Evolutionary conservation across 2,113 vertebrate species (phyloP).

Genomic region (Phrynosoma blainvillii): DNA sequence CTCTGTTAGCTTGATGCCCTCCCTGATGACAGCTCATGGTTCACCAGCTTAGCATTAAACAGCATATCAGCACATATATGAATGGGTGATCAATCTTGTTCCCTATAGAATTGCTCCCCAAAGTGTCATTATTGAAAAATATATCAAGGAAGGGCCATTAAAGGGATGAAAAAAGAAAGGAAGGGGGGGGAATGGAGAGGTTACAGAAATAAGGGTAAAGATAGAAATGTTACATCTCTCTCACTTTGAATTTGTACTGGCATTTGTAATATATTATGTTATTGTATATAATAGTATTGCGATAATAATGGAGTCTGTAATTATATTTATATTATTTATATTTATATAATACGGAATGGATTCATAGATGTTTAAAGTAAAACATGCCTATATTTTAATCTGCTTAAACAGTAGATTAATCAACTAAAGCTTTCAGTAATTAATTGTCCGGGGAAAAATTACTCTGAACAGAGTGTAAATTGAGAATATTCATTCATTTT

Average conservation of each 20-base stretch:
- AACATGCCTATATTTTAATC: not conserved
- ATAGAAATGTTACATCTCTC: not conserved
- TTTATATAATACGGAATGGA: not conserved
- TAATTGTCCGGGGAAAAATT: not conserved
- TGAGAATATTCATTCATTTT: too few species aligned
- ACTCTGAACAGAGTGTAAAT: not conserved
- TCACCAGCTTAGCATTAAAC: slow-evolving; percentile 77
- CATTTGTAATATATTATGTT: not conserved
- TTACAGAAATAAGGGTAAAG: not conserved
- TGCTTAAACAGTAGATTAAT: not conserved
- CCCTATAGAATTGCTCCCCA: slow-evolving; percentile 74
- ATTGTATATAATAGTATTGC: too few species aligned
- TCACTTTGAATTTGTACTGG: not conserved
- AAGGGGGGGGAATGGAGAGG: slow-evolving; percentile 28
- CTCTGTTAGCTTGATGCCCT: slow-evolving; percentile 75
- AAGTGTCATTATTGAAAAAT: slow-evolving; percentile 74
- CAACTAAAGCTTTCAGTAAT: not conserved
- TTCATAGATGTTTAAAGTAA: not conserved
- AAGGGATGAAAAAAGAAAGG: slow-evolving; percentile 42
- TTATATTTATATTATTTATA: not conserved
- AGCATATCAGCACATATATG: slow-evolving; percentile 74
- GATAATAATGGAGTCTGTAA: not conserved
- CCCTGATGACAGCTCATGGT: slow-evolving; percentile 76
- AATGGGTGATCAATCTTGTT: slow-evolving; percentile 80
- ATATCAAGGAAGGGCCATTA: slow-evolving; percentile 71